phyloP scores from a whole-genome alignment of 2,888 invertebrate species.

The Seira sanloemensis region DNA sequence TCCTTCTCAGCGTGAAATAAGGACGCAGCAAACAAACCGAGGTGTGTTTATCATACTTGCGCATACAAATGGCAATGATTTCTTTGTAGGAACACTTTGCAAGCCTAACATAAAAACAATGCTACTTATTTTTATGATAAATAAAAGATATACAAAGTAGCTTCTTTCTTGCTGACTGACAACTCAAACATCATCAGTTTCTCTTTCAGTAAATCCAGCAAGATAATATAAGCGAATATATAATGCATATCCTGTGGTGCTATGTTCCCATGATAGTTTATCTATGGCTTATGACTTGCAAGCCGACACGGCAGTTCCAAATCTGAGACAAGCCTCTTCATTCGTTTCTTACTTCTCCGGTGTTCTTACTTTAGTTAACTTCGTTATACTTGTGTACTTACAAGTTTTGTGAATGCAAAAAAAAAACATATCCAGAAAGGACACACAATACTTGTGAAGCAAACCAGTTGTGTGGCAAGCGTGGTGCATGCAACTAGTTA shows the following conservation, averaged over 20 bases:
- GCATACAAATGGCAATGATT: too few relatives aligned
- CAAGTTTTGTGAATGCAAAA: too few relatives aligned
- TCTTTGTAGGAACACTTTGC: too few relatives aligned
- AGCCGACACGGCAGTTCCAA: slow-evolving; percentile 56
- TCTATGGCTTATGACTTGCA: slow-evolving; percentile 34
- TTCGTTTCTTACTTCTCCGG: not conserved
- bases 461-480: not conserved
- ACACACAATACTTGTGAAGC: too few relatives aligned
- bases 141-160: slow-evolving; percentile 6
- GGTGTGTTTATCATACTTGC: too few relatives aligned
- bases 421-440: too few relatives aligned
- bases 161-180: not conserved
- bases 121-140: not conserved
- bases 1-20: not conserved
- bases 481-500: not conserved
- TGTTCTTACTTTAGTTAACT: too few relatives aligned
- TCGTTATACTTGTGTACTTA: too few relatives aligned
- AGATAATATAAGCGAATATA: not conserved
- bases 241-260: slow-evolving; percentile 27
- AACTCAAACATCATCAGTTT: not conserved
- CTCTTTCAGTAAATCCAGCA: too few relatives aligned
- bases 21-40: not conserved
- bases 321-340: slow-evolving; percentile 23
- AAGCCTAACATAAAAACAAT: too few relatives aligned
- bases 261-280: slow-evolving; percentile 35